Evolutionary conservation across 2,797 vertebrate species (phyloP).

Genomic region (Notolepis coatsorum): DNA sequence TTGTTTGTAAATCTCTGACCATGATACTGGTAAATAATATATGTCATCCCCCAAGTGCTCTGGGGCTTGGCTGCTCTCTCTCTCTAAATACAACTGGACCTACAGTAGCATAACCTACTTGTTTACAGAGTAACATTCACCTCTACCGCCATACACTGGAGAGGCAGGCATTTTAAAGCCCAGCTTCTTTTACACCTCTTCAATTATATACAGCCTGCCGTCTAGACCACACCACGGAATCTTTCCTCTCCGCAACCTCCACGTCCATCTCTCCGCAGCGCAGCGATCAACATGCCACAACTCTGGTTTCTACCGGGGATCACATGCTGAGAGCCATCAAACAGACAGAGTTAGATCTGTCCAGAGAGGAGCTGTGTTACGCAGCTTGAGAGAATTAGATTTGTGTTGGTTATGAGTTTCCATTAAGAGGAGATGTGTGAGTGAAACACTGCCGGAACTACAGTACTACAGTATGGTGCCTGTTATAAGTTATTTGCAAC

Average conservation of each 20-base stretch:
- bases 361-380: no score
- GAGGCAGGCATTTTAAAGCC: slow-evolving; percentile 60
- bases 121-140: slow-evolving; percentile 18
- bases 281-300: slow-evolving; percentile 15
- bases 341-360: no score
- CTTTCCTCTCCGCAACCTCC: slow-evolving; percentile 47
- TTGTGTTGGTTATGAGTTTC: no score
- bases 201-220: slow-evolving; percentile 79
- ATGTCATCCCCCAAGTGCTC: no score
- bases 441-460: no score
- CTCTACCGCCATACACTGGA: slow-evolving; percentile 59
- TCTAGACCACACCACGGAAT: slow-evolving; percentile 74
- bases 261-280: slow-evolving; percentile 11
- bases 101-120: background rate
- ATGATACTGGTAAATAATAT: no score
- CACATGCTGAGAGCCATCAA: background rate
- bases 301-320: background rate
- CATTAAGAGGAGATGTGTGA: no score
- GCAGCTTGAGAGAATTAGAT: no score
- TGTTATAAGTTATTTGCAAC: no score
- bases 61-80: no score
- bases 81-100: slow-evolving; percentile 2
- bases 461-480: no score
- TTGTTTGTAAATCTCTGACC: no score
- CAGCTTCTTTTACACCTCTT: slow-evolving; percentile 84